Conservation (phyloP, 2,888 invertebrate genomes). For the Agrotis segetum region DNA sequence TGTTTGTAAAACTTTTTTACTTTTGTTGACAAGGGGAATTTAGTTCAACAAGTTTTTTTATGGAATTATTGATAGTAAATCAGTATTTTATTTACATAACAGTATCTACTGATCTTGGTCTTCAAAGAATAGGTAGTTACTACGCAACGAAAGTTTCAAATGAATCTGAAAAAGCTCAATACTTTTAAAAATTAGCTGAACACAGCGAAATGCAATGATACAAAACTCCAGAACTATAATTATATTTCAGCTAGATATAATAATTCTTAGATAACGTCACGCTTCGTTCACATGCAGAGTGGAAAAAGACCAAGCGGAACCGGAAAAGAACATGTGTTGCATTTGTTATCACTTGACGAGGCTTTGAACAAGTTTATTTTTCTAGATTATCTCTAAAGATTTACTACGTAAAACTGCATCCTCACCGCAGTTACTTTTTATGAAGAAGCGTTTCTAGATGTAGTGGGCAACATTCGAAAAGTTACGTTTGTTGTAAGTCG, state of each 20-base stretch:
- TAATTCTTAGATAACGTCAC: constrained; percentile 17
- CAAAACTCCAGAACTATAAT: too few relatives aligned
- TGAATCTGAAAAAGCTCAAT: neutral
- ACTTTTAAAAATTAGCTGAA: neutral
- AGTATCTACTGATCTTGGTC: too few relatives aligned
- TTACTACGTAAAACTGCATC: neutral
- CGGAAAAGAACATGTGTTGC: constrained; percentile 31
- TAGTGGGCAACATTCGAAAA: too few relatives aligned
- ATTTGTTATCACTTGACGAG: constrained; percentile 8
- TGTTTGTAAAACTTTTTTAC: constrained; percentile 21
- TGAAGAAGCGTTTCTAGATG: too few relatives aligned
- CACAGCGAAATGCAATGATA: too few relatives aligned
- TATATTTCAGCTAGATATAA: too few relatives aligned
- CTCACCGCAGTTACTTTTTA: too few relatives aligned
- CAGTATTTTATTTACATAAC: neutral
- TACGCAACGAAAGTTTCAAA: too few relatives aligned
- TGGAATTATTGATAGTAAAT: neutral
- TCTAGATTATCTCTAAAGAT: neutral
- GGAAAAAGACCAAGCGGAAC: constrained; percentile 25
- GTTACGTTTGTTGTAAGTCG: too few relatives aligned
- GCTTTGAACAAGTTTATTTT: neutral
- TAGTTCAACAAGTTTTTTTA: too few relatives aligned
- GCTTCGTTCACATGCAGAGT: constrained; percentile 24
- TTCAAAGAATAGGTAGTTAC: too few relatives aligned
- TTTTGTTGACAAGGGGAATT: neutral